phyloP scores from a whole-genome alignment of 2,797 vertebrate genomes.

The Synaphobranchus kaupii region DNA sequence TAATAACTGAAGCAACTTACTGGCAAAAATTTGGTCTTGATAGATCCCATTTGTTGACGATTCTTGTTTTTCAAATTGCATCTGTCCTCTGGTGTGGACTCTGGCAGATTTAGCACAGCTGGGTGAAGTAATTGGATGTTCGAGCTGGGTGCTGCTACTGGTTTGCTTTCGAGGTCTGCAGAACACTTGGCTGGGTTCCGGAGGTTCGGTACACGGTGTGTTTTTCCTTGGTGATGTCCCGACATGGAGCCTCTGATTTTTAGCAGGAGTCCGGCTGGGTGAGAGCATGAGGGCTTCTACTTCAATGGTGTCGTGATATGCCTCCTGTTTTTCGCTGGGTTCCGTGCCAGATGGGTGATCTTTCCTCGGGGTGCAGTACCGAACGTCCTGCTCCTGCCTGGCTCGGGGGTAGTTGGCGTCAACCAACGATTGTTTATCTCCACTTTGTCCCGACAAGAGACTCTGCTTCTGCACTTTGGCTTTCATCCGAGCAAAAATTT shows the following conservation, averaged over 20 bases:
- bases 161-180: background rate
- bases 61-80: background rate
- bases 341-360: slow-evolving; percentile 24
- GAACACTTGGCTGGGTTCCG: background rate
- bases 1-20: too few species aligned
- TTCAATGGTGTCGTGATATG: slow-evolving; percentile 25
- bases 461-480: slow-evolving; percentile 60
- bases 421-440: background rate
- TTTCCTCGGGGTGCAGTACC: slow-evolving; percentile 31
- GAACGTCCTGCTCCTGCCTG: background rate
- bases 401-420: background rate
- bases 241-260: slow-evolving; percentile 10
- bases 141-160: slow-evolving; percentile 39
- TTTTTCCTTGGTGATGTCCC: background rate
- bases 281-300: slow-evolving; percentile 63
- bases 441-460: slow-evolving; percentile 4
- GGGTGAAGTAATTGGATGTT: background rate
- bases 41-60: background rate
- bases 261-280: slow-evolving; percentile 58
- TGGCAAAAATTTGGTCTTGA: background rate
- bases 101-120: background rate
- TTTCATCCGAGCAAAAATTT: slow-evolving; percentile 73
- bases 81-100: background rate
- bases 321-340: slow-evolving; percentile 30
- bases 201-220: background rate